A percentile compares a stretch with the other conserved stretches of the same genome.
These are phyloP conservation scores for Panzeria rudis DNA, from an alignment of 2,888 invertebrate genomes.

Conservation along the genomic window DNA sequence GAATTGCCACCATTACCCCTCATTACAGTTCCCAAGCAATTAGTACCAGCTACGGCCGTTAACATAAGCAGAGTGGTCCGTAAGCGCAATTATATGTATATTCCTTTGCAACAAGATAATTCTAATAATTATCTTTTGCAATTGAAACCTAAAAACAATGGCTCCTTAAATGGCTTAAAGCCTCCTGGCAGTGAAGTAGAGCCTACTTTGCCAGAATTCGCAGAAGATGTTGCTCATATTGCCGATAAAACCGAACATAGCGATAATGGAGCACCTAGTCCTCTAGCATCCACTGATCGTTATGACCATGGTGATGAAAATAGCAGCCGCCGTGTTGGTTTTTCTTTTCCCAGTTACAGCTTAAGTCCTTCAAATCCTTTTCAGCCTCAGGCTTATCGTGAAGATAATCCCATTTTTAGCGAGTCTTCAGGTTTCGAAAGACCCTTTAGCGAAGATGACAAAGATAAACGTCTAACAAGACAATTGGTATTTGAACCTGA, in stretches of 20 bases:
- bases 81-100: slow-evolving; percentile 81
- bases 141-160: slow-evolving; percentile 77
- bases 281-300: slow-evolving; percentile 73
- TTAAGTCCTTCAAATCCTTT: slow-evolving; percentile 82
- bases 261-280: slow-evolving; percentile 73
- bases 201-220: slow-evolving; percentile 77
- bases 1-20: slow-evolving; percentile 77
- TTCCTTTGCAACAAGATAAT: slow-evolving; percentile 78
- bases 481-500: slow-evolving; percentile 80
- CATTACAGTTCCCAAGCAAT: slow-evolving; percentile 80
- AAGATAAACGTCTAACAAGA: slow-evolving; percentile 80
- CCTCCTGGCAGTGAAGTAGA: slow-evolving; percentile 79
- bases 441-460: slow-evolving; percentile 80
- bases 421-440: slow-evolving; percentile 79
- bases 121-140: slow-evolving; percentile 73
- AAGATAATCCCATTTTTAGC: slow-evolving; percentile 81
- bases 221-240: slow-evolving; percentile 73
- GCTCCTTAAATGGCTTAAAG: slow-evolving; percentile 77
- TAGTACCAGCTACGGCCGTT: slow-evolving; percentile 77
- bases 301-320: slow-evolving; percentile 77
- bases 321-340: slow-evolving; percentile 82
- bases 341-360: slow-evolving; percentile 82
- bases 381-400: slow-evolving; percentile 83
- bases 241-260: slow-evolving; percentile 79
- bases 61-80: slow-evolving; percentile 76